Percentiles rank a stretch among this genome's conserved stretches.
Evolutionary conservation across 2,888 invertebrate genomes (phyloP).

Genomic region (Mesorhabditis sp.): DNA sequence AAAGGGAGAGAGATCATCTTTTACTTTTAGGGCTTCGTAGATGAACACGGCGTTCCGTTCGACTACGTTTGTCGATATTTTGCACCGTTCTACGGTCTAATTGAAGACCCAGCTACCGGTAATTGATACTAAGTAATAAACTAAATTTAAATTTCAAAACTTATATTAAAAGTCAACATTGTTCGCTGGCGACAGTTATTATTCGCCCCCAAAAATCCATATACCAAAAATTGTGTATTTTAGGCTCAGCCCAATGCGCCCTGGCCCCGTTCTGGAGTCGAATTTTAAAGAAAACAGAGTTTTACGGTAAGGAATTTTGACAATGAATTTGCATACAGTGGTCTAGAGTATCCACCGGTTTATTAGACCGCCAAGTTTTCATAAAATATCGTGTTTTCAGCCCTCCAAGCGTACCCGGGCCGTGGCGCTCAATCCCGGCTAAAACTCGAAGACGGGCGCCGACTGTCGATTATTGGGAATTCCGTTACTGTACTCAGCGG

Average conservation of each 20-base stretch:
- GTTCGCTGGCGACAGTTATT: too few relatives aligned
- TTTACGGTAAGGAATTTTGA: constrained; percentile 22
- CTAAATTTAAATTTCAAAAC: too few relatives aligned
- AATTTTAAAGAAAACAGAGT: constrained; percentile 20
- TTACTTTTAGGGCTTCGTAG: constrained; percentile 37
- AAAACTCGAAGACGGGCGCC: constrained; percentile 16
- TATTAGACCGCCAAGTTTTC: too few relatives aligned
- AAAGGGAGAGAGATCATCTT: not conserved
- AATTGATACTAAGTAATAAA: not conserved
- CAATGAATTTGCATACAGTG: not conserved
- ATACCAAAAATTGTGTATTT: not conserved
- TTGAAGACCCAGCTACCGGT: constrained; percentile 61
- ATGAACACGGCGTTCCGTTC: constrained; percentile 26
- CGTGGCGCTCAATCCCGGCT: constrained; percentile 34
- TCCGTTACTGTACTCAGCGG: constrained; percentile 25
- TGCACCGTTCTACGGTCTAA: constrained; percentile 61
- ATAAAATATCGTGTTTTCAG: constrained; percentile 10
- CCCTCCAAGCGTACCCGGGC: constrained; percentile 24
- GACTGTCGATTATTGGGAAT: constrained; percentile 21
- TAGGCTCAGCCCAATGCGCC: constrained; percentile 46
- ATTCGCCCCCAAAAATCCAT: too few relatives aligned
- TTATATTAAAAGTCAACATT: too few relatives aligned
- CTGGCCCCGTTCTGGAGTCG: constrained; percentile 43
- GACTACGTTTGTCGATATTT: constrained; percentile 62
- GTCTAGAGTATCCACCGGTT: too few relatives aligned